Percentiles rank a stretch among this genome's conserved stretches.
These are phyloP conservation scores for Nycticryphes semicollaris DNA, from an alignment of 2,113 vertebrate species.

Conservation along the genomic window DNA sequence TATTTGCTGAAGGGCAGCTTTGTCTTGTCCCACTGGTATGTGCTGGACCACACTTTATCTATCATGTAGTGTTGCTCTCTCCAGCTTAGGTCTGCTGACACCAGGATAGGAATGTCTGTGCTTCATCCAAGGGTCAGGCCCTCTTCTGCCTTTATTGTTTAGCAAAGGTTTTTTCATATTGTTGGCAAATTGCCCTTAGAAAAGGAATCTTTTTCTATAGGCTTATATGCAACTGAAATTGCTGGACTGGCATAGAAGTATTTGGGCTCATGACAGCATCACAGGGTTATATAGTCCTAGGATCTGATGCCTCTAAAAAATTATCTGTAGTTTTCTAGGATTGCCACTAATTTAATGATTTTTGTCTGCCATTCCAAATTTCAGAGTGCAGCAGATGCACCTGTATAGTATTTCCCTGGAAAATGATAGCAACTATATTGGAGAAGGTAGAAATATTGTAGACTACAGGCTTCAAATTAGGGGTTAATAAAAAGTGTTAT, in stretches of 20 bases:
- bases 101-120: neutral
- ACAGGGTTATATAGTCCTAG: neutral
- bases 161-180: neutral
- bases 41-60: neutral
- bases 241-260: neutral
- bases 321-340: neutral
- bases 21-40: neutral
- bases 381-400: neutral
- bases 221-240: neutral
- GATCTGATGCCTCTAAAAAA: neutral
- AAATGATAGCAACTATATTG: neutral
- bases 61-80: neutral
- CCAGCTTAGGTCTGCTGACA: neutral
- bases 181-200: neutral
- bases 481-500: constrained; percentile 57
- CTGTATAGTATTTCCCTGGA: neutral
- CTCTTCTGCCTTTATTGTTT: neutral
- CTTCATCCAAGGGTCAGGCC: neutral
- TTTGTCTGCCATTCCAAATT: neutral
- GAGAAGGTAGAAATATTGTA: neutral
- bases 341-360: neutral
- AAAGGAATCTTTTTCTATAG: neutral
- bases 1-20: neutral
- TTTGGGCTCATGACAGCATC: neutral
- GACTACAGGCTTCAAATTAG: constrained; percentile 28